A percentile compares a stretch with the other conserved stretches of the same genome.
These are phyloP conservation scores for Melinaea menophilus DNA, from an alignment of 2,888 invertebrate genomes.

Conservation along the genomic window DNA sequence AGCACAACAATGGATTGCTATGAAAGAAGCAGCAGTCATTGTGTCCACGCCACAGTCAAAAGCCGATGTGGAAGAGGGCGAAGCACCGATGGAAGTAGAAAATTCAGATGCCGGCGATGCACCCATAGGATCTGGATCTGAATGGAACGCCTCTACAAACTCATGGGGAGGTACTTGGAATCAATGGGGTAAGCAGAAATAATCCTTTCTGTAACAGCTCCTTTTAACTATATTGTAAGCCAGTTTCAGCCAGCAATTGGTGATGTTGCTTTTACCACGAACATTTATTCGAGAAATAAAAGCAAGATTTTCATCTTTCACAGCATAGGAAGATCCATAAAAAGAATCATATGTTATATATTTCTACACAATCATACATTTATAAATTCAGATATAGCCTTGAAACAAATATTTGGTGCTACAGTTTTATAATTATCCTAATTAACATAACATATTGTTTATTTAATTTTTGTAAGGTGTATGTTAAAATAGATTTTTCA, in stretches of 20 bases:
- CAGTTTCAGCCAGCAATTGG: too few species aligned
- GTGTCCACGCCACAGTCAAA: slow-evolving; percentile 79
- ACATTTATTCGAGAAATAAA: background rate
- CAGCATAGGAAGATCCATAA: too few species aligned
- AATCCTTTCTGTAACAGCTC: background rate
- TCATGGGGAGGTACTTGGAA: slow-evolving; percentile 68
- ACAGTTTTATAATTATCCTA: background rate
- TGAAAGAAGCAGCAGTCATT: slow-evolving; percentile 86
- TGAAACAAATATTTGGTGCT: slow-evolving; percentile 39
- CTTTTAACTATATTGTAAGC: too few species aligned
- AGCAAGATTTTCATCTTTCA: background rate
- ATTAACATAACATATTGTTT: slow-evolving; percentile 1
- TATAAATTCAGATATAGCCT: background rate
- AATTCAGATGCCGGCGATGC: slow-evolving; percentile 79
- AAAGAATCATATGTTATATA: too few species aligned
- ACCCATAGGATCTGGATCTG: slow-evolving; percentile 46
- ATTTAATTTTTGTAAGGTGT: background rate
- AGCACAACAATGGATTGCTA: slow-evolving; percentile 98
- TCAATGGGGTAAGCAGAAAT: slow-evolving; percentile 63
- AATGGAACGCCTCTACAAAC: slow-evolving; percentile 61
- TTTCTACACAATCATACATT: slow-evolving; percentile 1
- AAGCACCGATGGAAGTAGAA: slow-evolving; percentile 93
- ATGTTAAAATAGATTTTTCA: background rate
- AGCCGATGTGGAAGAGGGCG: slow-evolving; percentile 83
- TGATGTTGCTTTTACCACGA: background rate